Evolutionary conservation across 2,113 vertebrate genomes (phyloP).

Genomic region (Scophthalmus maximus): DNA sequence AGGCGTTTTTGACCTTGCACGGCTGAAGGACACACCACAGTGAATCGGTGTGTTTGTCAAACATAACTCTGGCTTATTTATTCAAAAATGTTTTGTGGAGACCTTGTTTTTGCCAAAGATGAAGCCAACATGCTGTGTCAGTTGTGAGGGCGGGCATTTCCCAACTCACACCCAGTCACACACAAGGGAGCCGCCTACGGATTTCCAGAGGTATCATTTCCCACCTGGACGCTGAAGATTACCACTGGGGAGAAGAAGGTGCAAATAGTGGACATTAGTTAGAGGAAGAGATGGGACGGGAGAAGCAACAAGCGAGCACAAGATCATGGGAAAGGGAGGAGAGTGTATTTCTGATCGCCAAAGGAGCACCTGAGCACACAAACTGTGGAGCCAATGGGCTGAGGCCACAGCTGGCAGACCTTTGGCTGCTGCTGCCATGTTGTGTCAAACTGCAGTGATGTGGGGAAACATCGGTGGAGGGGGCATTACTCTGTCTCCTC

Average conservation of each 20-base stretch:
- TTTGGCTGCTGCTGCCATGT: slow-evolving; percentile 54
- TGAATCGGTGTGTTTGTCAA: slow-evolving; percentile 3
- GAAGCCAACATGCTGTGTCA: not conserved
- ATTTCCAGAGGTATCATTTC: slow-evolving; percentile 25
- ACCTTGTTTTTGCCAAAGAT: slow-evolving; percentile 30
- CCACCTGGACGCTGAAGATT: no score
- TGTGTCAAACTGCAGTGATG: slow-evolving; percentile 63
- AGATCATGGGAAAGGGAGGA: slow-evolving; percentile 6
- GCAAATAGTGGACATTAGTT: not conserved
- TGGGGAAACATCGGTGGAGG: slow-evolving; percentile 35
- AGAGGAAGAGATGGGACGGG: not conserved
- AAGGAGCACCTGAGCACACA: slow-evolving; percentile 74
- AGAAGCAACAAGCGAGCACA: slow-evolving; percentile 4
- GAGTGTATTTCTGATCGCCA: slow-evolving; percentile 18
- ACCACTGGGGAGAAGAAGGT: not conserved
- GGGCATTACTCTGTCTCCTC: slow-evolving; percentile 1
- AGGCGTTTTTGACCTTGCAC: slow-evolving; percentile 19
- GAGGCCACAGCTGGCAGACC: slow-evolving; percentile 65
- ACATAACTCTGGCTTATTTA: not conserved
- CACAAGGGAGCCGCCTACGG: not conserved
- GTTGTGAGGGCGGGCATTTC: no score
- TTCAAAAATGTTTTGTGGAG: not conserved
- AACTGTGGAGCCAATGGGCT: slow-evolving; percentile 64
- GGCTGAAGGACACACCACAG: slow-evolving; percentile 6
- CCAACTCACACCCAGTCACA: not conserved